Evolutionary conservation across 1,140 invertebrate species (phyloP), one percentile per base, ranked within the genome.

Genomic region (Berghia stephanieae): DNA sequence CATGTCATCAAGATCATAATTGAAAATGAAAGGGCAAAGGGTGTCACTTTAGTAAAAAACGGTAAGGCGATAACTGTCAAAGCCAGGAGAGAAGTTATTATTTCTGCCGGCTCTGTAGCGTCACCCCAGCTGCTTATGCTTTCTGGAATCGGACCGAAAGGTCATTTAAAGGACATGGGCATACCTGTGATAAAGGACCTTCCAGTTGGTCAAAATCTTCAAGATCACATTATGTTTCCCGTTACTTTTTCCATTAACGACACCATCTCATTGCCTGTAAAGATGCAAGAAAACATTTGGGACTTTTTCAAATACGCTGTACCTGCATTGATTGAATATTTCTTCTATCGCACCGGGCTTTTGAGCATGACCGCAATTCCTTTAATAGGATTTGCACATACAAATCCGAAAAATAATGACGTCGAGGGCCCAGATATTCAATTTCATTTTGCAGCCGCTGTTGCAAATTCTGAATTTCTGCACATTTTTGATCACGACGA

Each of bases 71-170:
- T 91, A 67, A 91, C 88, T 75, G 92, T 94, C 8, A 85, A 88
- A 73, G 93, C 93, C 0, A 92, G 90, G 13, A 96, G 95, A 83
- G 96, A 98, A 89, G 93, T 97, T 0, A 94, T 96, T 57, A 79
- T 96, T 18, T 84, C 86, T 0, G 95, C 93, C 0, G 97, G 97
- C 0, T 91, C 95, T 0, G 91, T 98, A 0, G 95, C 95, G 84
- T 94, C 95, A 0, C 94, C 96, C 0, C 96, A 98, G 79, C 83
- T 98, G 0, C 87, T 98, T 1, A 96, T 98, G 94, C 87, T 97
- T 0, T 96, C 95, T 1, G 97, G 96, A 0, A 92, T 97, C 1
- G 96, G 96, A 0, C 95, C 95, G 1, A 79, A 70, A 57, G 69
- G 79, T 38, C 78, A 83, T 24, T 74, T 85, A 4, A 34, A 80